phyloP scores from a whole-genome alignment of 23 tunicate genomes.

The Trididemnum clinides region DNA sequence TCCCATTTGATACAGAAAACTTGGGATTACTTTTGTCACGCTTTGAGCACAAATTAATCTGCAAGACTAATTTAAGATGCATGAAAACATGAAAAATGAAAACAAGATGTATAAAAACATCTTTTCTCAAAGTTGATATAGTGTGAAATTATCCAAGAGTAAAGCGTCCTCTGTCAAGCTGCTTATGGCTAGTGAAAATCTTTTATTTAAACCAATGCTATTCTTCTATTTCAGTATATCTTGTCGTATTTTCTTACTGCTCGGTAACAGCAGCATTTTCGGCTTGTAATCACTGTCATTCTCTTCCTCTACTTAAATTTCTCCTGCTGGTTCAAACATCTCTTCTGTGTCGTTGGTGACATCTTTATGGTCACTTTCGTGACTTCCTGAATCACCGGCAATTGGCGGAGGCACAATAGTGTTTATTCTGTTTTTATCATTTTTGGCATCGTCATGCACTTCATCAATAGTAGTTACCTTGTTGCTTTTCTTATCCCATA shows the following conservation, averaged over 20 bases:
- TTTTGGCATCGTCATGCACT: background rate
- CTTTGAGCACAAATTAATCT: background rate
- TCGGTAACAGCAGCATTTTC: background rate
- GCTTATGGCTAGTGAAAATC: background rate
- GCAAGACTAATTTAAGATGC: too few relatives aligned
- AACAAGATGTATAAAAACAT: background rate
- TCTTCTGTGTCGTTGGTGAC: background rate
- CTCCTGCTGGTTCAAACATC: background rate
- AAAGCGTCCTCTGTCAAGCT: background rate
- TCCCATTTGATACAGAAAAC: background rate
- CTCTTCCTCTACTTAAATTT: background rate
- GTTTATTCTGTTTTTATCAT: background rate
- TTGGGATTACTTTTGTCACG: background rate
- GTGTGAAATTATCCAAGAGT: background rate
- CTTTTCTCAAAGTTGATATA: background rate
- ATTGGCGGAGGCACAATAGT: background rate
- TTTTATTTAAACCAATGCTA: background rate
- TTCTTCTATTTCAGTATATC: background rate
- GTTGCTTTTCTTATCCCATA: background rate
- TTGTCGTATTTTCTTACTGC: background rate
- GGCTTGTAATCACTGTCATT: background rate
- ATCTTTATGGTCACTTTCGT: background rate
- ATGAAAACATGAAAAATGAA: background rate
- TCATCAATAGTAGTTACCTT: background rate
- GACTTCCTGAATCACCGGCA: background rate